Conservation (phyloP, 2,797 vertebrate genomes). For the Ciconia nigra region DNA sequence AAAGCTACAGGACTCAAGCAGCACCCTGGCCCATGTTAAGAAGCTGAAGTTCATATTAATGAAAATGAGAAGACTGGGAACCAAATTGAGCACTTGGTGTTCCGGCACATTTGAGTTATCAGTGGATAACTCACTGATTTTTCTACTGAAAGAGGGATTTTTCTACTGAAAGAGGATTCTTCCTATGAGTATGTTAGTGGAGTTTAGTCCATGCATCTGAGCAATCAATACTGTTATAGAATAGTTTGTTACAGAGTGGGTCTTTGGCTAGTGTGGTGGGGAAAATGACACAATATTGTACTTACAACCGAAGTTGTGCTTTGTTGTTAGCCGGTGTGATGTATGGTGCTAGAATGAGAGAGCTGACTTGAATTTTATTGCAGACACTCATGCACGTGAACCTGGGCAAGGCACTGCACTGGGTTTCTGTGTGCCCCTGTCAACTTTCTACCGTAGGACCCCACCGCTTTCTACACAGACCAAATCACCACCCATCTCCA, state of each 20-base stretch:
- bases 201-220: neutral
- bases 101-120: neutral
- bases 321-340: neutral
- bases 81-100: neutral
- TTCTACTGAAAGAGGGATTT: neutral
- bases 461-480: neutral
- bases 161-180: neutral
- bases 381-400: neutral
- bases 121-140: neutral
- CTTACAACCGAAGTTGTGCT: neutral
- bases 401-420: neutral
- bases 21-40: neutral
- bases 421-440: neutral
- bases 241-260: too few species aligned
- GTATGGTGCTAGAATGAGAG: neutral
- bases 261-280: neutral
- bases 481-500: neutral
- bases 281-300: neutral
- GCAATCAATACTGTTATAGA: neutral
- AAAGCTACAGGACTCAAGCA: neutral
- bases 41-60: neutral
- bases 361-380: neutral
- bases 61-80: neutral
- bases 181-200: neutral
- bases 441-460: accelerated